Conservation (phyloP, 1,140 invertebrate genomes). For the Reticulitermes speratus region DNA sequence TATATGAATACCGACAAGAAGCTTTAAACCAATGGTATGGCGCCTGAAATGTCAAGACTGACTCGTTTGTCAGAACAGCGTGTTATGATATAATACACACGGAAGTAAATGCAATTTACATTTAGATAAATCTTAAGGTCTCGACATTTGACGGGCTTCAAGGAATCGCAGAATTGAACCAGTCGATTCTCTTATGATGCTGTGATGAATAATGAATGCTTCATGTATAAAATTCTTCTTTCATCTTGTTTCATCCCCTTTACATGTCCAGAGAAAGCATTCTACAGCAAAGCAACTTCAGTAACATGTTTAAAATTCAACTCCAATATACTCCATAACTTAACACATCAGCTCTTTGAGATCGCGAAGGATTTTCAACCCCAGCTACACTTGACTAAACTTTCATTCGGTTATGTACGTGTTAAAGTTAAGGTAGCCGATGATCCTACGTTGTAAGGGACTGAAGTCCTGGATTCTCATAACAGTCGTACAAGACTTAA, state of each 20-base stretch:
- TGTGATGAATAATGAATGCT: background rate
- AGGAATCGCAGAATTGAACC: conserved; percentile 7
- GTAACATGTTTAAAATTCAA: background rate
- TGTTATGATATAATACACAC: background rate
- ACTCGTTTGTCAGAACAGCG: background rate
- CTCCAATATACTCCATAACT: background rate
- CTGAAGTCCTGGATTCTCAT: background rate
- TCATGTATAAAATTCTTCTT: background rate
- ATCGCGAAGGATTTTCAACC: background rate
- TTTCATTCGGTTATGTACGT: background rate
- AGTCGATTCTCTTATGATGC: background rate
- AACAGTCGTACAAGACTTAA: background rate
- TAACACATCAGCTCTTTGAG: background rate
- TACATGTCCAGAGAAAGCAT: background rate
- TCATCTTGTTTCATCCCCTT: background rate
- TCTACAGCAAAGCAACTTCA: background rate
- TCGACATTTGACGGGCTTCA: background rate
- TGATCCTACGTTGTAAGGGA: background rate
- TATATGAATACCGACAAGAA: background rate
- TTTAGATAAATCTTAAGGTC: conserved; percentile 9
- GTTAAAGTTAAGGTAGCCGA: background rate
- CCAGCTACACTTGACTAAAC: background rate
- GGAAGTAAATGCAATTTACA: background rate
- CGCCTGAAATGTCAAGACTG: background rate
- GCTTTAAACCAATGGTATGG: background rate